Conservation (phyloP, 2,113 vertebrate genomes). For the Chionodraco myersi region DNA sequence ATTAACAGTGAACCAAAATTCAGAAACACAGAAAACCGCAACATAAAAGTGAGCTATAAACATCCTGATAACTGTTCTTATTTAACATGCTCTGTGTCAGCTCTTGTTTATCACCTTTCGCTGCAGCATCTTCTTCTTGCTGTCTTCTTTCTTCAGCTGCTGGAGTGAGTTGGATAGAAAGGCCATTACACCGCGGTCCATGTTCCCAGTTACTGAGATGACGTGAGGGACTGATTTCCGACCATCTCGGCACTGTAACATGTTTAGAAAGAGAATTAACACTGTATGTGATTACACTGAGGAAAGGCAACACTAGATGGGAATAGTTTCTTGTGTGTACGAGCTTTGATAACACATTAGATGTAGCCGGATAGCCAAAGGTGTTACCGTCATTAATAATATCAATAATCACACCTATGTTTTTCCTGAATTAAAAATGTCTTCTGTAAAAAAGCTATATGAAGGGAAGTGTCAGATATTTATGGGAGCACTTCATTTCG, state of each 20-base stretch:
- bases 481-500: no score
- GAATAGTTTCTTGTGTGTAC: background rate
- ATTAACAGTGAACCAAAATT: slow-evolving; percentile 13
- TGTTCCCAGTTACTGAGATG: slow-evolving; percentile 86
- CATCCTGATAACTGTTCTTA: no score
- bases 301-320: background rate
- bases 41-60: background rate
- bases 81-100: no score
- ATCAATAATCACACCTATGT: no score
- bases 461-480: no score
- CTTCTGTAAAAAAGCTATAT: no score
- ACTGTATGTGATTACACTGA: background rate
- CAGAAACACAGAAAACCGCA: background rate
- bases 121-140: slow-evolving; percentile 83
- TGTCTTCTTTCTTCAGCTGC: slow-evolving; percentile 82
- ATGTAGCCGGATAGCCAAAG: background rate
- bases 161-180: slow-evolving; percentile 92
- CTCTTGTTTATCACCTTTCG: slow-evolving; percentile 84
- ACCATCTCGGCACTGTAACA: slow-evolving; percentile 87
- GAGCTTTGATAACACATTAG: no score
- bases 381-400: no score
- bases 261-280: background rate
- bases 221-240: slow-evolving; percentile 88
- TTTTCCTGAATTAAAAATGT: no score
- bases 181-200: slow-evolving; percentile 88